Base-by-base conservation (phyloP, 2,888 invertebrate species). In the Trissonchulus sp. region DNA sequence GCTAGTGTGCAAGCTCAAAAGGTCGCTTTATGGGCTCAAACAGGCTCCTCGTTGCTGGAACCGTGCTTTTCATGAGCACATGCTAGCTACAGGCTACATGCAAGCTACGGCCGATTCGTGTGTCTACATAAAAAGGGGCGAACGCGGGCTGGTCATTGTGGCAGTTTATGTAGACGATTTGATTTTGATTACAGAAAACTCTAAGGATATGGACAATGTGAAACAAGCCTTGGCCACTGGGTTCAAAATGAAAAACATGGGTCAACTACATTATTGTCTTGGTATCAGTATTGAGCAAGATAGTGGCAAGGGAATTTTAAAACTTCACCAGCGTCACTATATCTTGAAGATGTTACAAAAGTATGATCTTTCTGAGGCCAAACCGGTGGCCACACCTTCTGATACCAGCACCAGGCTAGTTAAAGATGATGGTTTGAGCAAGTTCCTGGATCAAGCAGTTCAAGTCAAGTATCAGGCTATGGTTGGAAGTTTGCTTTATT, bases 1-100 rank as follows among this genome's bases (percentile, higher is more conserved):
- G 8, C 68, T 78, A 33, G 80, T 81, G 31, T 78, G 80, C 62
- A 77, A 76, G 69, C 72, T 81, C 0, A 79, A 77, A 30, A 79
- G 77, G 73, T 68, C 71, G 18, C 23, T 80, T 1, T 80, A 80
- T 65, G 79, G 80, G 0, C 35, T n/a, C n/a, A n/a, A n/a, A n/a
- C n/a, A n/a, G n/a, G n/a, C n/a, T n/a, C n/a, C n/a, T n/a, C n/a
- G n/a, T 78, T 1, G 77, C 75, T 33, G 74, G 77, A 73, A 37
- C 75, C 31, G 68, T 72, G 1, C 38, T 79, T 15, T 80, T 3
- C 63, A 74, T 65, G 35, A 76, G 0, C 69, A 68, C 28, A 63
- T n/a, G n/a, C n/a, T n/a, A n/a, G n/a, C n/a, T n/a, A n/a, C n/a
- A n/a, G n/a, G n/a, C n/a, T n/a, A n/a, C 48, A 8, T 15, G 48